Base-by-base conservation (phyloP, 1,140 invertebrate genomes). In the Trypoxylus dichotomus region DNA sequence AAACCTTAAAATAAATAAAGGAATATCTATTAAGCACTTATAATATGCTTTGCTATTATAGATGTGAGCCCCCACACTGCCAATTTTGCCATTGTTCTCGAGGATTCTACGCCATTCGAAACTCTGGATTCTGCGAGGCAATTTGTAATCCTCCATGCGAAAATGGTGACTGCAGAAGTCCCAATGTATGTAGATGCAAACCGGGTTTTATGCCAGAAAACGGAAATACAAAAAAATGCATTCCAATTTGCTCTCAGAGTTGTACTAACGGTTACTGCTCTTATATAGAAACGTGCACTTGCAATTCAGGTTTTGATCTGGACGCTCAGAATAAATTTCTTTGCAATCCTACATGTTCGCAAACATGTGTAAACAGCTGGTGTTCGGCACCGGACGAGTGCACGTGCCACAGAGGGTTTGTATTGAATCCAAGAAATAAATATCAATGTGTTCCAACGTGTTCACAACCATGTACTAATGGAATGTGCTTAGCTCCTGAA, bases 261-360 rank as follows among this genome's bases (percentile, higher is more conserved):
- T 91, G 90, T 80, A 75, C 83, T 0, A 90, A 91, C 81, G 90
- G 88, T 19, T 7, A 13, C 2, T 73, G 71, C 27, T 27, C 37
- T n/a, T 8, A n/a, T 1, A 6, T 10, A 73, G 27, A 73, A 32
- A 73, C 29, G 1, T 73, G 71, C 24, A 37, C 13, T 37, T 94
- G 93, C 82, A 89, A 89, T 54, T 85, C 88, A 10, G 93, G 93
- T 0, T 94, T 89, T 83, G 86, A 82, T 5, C 79, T 91, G 63
- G 90, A 92, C 78, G 83, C 79, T 32, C 82, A 79, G 25, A 72
- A 73, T 0, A 80, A 81, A 37, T 84, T 82, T 32, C 41, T 54
- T 11, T 79, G 77, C 21, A 74, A 78, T 54, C 25, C 68, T 54
- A 58, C 58, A 41, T 78, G 84, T 81, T 24, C 71, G 0, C 77